These are phyloP conservation scores for Vespertilio murinus DNA, from an alignment of 2,797 vertebrate species.

Conservation along the genomic window DNA sequence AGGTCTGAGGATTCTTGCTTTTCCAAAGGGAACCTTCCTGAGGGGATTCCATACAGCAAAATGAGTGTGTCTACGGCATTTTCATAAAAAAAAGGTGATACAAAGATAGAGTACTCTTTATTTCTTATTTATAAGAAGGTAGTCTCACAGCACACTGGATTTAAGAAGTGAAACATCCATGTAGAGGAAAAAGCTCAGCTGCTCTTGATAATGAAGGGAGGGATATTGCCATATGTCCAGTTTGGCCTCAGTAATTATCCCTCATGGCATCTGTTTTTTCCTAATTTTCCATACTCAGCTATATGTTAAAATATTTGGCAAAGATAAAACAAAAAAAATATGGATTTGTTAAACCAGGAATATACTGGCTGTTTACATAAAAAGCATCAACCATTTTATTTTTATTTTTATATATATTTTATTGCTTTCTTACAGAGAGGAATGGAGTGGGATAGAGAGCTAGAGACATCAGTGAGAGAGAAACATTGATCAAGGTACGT, in stretches of 20 bases:
- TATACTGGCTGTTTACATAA: not conserved
- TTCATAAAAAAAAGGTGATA: conserved; percentile 48
- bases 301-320: not conserved
- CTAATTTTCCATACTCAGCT: not conserved
- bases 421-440: no score
- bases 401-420: no score
- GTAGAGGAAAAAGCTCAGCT: not conserved
- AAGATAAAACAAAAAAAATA: not conserved
- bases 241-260: not conserved
- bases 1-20: not conserved
- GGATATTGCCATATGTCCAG: not conserved
- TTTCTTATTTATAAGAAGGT: conserved; percentile 44
- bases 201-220: not conserved
- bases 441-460: no score
- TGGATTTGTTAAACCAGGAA: not conserved
- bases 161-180: not conserved
- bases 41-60: conserved; percentile 2
- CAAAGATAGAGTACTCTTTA: not conserved
- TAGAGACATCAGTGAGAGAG: no score
- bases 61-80: not conserved
- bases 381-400: not conserved
- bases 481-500: no score
- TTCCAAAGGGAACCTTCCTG: not conserved
- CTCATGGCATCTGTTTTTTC: not conserved
- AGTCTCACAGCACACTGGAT: not conserved